These are phyloP conservation scores for Apogon hyalosoma DNA, from an alignment of 2,797 vertebrate species.

Conservation along the genomic window DNA sequence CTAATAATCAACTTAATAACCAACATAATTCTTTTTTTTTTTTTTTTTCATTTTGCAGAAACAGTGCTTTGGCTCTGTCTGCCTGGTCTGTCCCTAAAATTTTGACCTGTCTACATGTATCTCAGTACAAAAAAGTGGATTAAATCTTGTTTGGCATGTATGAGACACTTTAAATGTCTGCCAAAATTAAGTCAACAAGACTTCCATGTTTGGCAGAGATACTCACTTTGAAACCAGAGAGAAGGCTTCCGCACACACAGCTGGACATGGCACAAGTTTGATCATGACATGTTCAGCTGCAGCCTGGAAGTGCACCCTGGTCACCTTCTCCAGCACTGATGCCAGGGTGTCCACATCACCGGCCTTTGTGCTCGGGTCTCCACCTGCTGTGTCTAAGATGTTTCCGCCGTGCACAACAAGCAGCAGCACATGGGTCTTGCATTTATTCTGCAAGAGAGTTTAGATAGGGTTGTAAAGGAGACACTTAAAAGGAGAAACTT, in stretches of 20 bases:
- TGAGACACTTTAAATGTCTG: constrained; percentile 8
- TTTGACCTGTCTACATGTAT: background rate
- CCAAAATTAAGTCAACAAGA: constrained; percentile 1
- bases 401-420: constrained; percentile 96
- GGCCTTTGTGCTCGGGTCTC: constrained; percentile 89
- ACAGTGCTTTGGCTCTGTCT: no score
- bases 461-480: background rate
- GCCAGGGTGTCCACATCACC: constrained; percentile 91
- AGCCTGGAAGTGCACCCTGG: constrained; percentile 90
- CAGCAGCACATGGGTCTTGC: constrained; percentile 92
- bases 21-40: no score
- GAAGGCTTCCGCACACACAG: constrained; percentile 95
- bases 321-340: constrained; percentile 94
- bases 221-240: constrained; percentile 96
- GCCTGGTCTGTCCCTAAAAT: background rate
- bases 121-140: constrained; percentile 8
- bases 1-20: no score
- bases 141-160: constrained; percentile 1
- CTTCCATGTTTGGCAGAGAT: background rate
- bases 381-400: constrained; percentile 90
- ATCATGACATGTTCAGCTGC: constrained; percentile 92
- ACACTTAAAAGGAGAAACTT: background rate
- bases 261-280: constrained; percentile 93
- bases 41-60: no score
- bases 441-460: constrained; percentile 79